phyloP scores from a whole-genome alignment of 2,113 vertebrate genomes.

The Haliaeetus leucogaster region DNA sequence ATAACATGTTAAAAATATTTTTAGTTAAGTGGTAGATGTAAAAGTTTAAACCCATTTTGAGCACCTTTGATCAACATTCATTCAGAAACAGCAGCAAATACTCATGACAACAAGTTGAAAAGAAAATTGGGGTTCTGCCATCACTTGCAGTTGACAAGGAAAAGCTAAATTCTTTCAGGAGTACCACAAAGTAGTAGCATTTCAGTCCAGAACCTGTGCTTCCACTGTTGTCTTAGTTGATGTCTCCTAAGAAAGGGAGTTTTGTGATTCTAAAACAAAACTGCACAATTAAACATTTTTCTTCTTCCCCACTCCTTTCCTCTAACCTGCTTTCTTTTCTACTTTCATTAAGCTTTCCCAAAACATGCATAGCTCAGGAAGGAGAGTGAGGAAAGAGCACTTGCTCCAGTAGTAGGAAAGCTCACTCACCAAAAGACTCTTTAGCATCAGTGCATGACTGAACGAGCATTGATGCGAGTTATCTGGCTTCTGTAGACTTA shows the following conservation, averaged over 20 bases:
- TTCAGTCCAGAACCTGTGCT: background rate
- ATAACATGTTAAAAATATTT: background rate
- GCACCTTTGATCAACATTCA: background rate
- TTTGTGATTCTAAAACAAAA: background rate
- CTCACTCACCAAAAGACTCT: background rate
- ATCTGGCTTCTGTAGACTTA: background rate
- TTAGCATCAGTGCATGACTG: background rate
- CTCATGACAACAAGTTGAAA: background rate
- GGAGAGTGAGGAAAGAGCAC: background rate
- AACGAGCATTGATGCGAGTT: rapidly evolving
- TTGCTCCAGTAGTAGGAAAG: background rate
- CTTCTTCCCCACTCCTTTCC: background rate
- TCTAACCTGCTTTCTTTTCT: background rate
- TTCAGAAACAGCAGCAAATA: background rate
- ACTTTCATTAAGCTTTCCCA: background rate
- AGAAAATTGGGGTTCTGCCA: background rate
- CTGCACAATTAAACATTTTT: background rate
- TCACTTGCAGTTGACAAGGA: background rate
- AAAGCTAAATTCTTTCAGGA: background rate
- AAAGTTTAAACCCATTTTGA: background rate
- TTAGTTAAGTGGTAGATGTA: background rate
- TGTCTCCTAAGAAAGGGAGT: background rate
- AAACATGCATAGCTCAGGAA: background rate
- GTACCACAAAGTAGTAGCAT: background rate
- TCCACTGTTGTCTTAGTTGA: background rate